Base-by-base conservation (phyloP, 2,888 invertebrate genomes). In the Phyllotreta cruciferae region DNA sequence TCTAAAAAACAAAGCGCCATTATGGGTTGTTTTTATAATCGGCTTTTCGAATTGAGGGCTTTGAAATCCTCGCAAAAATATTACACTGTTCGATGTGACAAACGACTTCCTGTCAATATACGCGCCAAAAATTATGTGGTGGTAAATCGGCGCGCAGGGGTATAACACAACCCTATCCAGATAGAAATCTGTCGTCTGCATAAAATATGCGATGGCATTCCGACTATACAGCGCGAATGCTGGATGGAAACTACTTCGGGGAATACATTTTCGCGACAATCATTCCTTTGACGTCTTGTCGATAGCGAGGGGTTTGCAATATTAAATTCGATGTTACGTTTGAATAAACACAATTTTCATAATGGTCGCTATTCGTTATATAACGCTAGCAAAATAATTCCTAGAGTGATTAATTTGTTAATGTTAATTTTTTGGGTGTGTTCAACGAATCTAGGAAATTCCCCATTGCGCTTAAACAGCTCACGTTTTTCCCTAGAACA, bases 181-280 rank as follows among this genome's bases (percentile, higher is more conserved):
- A 65, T 65, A 67, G 62, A 58, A 50, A 66, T 62, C 64, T 63
- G 63, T 50, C 39, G 57, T 57, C 49, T 57, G 6, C 14, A 34
- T 58, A 35, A 58, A 58, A 58, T 58, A 58, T 58, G 58, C 39
- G 58, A 58, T 58, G 41, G 58, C 39, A 39, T 50, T 58, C 35
- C 24, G 41, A 50, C 58, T 58, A 58, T 36, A 41, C 24, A 24
- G 49, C 36, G 14, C 38, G 39, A n/a, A 57, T 50, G 13, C 41
- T 50, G 10, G 58, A 50, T 58, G 36, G 35, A 50, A 58, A 42
- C 38, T 58, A 50, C 58, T 58, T 58, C 10, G 8, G 58, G 58
- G 58, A 50, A 58, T 58, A 58, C 49, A 57, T 58, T 50, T 57
- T 42, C 58, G 36, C 58, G n/a, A 58, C 24, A 24, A 6, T 53